Percentiles rank a stretch among this genome's conserved stretches.
Evolutionary conservation across 2,888 invertebrate genomes (phyloP).

Genomic region (Pollenia labialis): DNA sequence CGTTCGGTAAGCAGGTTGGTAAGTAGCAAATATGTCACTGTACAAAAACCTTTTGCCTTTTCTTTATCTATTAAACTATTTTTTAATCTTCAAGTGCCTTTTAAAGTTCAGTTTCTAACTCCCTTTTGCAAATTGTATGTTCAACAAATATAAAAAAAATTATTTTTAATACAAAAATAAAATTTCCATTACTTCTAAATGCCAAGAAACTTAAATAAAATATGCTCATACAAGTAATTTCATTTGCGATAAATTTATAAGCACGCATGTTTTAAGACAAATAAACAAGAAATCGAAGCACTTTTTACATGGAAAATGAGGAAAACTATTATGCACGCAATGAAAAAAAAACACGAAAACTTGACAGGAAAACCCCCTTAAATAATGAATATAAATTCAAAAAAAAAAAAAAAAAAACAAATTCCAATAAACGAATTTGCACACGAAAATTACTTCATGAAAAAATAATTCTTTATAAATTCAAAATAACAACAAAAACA

Average conservation of each 20-base stretch:
- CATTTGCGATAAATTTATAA: constrained; percentile 34
- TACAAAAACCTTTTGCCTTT: too few species aligned
- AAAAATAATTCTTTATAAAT: constrained; percentile 62
- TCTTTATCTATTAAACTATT: too few species aligned
- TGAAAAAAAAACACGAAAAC: not conserved
- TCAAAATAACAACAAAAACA: constrained; percentile 43
- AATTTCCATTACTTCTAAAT: constrained; percentile 3
- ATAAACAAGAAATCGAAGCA: not conserved
- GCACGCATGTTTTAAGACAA: constrained; percentile 53
- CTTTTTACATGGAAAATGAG: constrained; percentile 1
- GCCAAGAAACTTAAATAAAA: constrained; percentile 45
- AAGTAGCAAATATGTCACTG: too few species aligned
- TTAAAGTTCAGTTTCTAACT: too few species aligned
- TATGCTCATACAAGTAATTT: constrained; percentile 10
- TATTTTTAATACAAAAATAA: constrained; percentile 11
- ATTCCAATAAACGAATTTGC: constrained; percentile 83
- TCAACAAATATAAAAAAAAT: constrained; percentile 1
- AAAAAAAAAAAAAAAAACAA: constrained; percentile 72
- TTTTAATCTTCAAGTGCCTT: too few species aligned
- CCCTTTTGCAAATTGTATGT: not conserved
- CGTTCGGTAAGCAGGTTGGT: too few species aligned
- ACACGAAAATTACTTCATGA: constrained; percentile 76
- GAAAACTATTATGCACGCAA: constrained; percentile 69
- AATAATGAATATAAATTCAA: constrained; percentile 56
- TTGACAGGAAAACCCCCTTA: constrained; percentile 45